Base-by-base conservation (phyloP, 2,797 vertebrate genomes). In the Emydoidea blandingii region DNA sequence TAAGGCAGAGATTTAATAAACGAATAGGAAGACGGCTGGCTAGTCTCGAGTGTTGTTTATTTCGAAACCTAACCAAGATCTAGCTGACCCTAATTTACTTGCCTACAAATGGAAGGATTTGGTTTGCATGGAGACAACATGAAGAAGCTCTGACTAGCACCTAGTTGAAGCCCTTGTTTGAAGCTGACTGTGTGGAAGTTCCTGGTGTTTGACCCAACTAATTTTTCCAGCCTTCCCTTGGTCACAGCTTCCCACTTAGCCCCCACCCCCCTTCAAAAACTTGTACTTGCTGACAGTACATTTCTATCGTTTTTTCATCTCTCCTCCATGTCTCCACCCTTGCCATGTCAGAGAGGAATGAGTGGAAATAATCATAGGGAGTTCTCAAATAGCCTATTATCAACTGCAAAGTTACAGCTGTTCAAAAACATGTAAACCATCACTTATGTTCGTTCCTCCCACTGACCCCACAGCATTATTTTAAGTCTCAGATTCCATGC, bases 371-470 rank as follows among this genome's bases (percentile, higher is more conserved):
- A 84, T 91, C 52, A 49, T 50, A 49, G 76, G 92, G 83, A 50
- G 92, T 96, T 92, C 84, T 93, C 83, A 81, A 91, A 88, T 89
- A 86, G 41, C 94, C 87, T 94, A 34, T 94, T 96, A 97, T 94
- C 90, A 96, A 87, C 88, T 97, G 88, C 90, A 92, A 93, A 97
- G 92, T 85, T 83, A 50, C 94, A 83, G 82, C 93, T 95, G 85
- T 93, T 97, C 74, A 92, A 97, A 72, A 92, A 93, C 95, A 95
- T 96, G 68, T 79, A 89, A 95, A 97, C 83, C 90, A 87, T 95
- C 72, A n/a, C 88, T 92, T 97, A 93, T 82, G 94, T 84, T 18
- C 54, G 49, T 95, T 89, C 93, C 9, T 91, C 74, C 44, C 62
- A 59, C 12, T 50, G 85, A 53, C 29, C 49, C 53, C 92, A 2